Evolutionary conservation across 2,797 vertebrate species (phyloP), one percentile per base, ranked within the genome.

Genomic region (Bucorvus abyssinicus): DNA sequence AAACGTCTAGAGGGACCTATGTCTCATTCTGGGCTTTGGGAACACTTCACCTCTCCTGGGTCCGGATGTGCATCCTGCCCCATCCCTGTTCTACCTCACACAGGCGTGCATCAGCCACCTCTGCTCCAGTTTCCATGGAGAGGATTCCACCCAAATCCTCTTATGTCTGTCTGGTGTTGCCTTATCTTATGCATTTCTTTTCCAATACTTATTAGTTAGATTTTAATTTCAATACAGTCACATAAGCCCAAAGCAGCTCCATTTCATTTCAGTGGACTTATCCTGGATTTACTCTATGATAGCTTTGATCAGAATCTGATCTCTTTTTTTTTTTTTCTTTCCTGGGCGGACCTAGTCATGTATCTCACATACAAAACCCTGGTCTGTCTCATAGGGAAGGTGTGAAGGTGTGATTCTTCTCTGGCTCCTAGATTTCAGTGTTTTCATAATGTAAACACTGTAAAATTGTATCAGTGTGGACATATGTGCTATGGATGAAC

Each of bases 181-280:
- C 36, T 89, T 57, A 81, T 27, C 27, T 56, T 74, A 42, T 8
- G 34, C 38, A 38, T 71, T 93, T 94, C 29, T 87, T 86, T 60
- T 83, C 47, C 32, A 75, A 18, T 50, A 65, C 38, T 68, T 76
- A 42, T 23, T 87, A 92, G 45, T 34, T 22, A 78, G 73, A 50
- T 75, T 81, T 88, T 79, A 38, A 91, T 93, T 91, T 75, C 87
- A 84, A 5, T 90, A 68, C 4, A 71, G 65, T 47, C 65, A 45
- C 21, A 20, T 90, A 90, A 84, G 11, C 30, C 52, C 49, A 67
- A 69, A 76, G 16, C 36, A 91, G 36, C 45, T 78, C 61, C 14
- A 69, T 81, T 90, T 95, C 18, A 77, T 93, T 91, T 86, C 55
- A 81, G n/a, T 55, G 57, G 83, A 59, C 71, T 93, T 94, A 86